phyloP scores from a whole-genome alignment of 2,797 vertebrate genomes.

The Hydrophis major region DNA sequence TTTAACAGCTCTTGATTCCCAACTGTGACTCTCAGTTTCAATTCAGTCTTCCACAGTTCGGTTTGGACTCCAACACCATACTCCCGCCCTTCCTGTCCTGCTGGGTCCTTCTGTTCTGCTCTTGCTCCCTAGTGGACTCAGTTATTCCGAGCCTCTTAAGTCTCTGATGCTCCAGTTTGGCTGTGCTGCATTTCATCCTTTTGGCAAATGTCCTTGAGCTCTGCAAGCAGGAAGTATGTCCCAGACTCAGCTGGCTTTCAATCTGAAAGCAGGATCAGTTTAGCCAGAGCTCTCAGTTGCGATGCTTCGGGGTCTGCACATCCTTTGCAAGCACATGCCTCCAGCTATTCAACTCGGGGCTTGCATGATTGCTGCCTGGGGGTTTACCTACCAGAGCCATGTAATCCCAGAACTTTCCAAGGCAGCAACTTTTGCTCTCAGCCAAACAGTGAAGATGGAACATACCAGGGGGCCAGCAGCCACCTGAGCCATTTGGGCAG shows the following conservation, averaged over 20 bases:
- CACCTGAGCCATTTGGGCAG: not conserved
- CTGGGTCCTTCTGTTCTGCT: not conserved
- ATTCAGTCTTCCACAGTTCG: constrained; percentile 43
- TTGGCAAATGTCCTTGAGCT: constrained; percentile 34
- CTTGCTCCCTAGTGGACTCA: not conserved
- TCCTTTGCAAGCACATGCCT: not conserved
- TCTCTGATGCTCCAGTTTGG: constrained; percentile 2
- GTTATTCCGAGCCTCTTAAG: constrained; percentile 15
- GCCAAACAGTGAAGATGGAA: not conserved
- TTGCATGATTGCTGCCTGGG: not conserved
- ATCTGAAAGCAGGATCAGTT: not conserved
- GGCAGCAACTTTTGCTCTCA: not conserved
- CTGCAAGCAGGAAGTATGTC: not conserved
- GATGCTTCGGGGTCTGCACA: not conserved
- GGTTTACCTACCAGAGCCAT: not conserved
- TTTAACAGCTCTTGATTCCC: not conserved
- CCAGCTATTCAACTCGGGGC: not conserved
- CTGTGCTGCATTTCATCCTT: constrained; percentile 5
- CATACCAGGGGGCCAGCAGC: not conserved
- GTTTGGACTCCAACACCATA: constrained; percentile 70
- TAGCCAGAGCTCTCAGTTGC: not conserved
- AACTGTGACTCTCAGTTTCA: constrained; percentile 36
- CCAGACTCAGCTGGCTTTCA: not conserved
- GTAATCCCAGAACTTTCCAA: constrained; percentile 2
- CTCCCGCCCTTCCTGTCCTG: not conserved